Evolutionary conservation across 2,113 vertebrate species (phyloP).

Genomic region (Neofelis nebulosa): DNA sequence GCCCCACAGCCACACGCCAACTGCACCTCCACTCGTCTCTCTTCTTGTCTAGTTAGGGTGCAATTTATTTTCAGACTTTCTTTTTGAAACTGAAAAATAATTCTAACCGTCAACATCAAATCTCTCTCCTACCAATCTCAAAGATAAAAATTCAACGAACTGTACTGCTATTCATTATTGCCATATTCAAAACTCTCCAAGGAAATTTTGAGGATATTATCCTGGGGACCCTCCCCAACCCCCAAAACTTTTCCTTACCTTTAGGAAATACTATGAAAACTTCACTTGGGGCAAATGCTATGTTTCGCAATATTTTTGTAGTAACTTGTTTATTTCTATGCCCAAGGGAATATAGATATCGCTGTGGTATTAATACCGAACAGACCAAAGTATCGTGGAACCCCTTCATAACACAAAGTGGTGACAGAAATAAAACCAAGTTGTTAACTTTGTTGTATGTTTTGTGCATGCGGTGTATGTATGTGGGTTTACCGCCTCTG

Average conservation of each 20-base stretch:
- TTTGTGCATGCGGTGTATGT: not conserved
- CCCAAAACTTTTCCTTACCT: not conserved
- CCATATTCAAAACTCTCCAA: constrained; percentile 31
- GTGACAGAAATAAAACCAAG: constrained; percentile 47
- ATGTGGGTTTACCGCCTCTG: not conserved
- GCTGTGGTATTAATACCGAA: not conserved
- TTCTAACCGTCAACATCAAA: constrained; percentile 1
- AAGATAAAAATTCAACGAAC: constrained; percentile 25
- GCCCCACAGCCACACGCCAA: not conserved
- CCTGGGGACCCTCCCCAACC: not conserved
- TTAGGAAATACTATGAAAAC: not conserved
- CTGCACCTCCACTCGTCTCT: not conserved
- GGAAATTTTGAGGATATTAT: constrained; percentile 12
- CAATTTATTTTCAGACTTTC: constrained; percentile 32
- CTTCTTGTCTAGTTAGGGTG: not conserved
- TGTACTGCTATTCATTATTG: not conserved
- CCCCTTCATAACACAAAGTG: not conserved
- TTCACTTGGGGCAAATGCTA: not conserved
- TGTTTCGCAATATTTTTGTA: not conserved
- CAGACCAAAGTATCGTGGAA: not conserved
- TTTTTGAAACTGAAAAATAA: constrained; percentile 47
- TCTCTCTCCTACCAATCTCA: not conserved
- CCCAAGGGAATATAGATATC: not conserved
- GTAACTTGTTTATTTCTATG: constrained; percentile 35
- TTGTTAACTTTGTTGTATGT: not conserved